These are phyloP conservation scores for Centropristis striata DNA, from an alignment of 2,113 vertebrate genomes.

Conservation along the genomic window DNA sequence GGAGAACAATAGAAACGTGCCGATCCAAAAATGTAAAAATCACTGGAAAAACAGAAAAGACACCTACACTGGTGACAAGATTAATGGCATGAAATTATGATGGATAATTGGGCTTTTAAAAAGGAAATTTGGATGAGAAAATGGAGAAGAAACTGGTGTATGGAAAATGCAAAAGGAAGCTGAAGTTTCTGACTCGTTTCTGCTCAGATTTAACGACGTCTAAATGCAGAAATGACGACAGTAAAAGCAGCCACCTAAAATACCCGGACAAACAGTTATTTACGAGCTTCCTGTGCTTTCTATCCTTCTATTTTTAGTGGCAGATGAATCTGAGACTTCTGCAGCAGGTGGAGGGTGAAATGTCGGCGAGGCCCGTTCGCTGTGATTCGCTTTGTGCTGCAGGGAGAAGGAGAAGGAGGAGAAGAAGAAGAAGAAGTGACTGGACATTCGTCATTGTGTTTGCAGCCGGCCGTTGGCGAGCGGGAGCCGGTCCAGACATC, in stretches of 20 bases:
- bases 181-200: background rate
- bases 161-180: background rate
- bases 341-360: slow-evolving; percentile 74
- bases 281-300: slow-evolving; percentile 22
- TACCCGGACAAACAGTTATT: slow-evolving; percentile 25
- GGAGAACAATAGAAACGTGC: slow-evolving; percentile 60
- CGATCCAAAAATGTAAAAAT: slow-evolving; percentile 45
- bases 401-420: background rate
- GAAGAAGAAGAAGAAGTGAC: slow-evolving; percentile 26
- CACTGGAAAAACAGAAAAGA: slow-evolving; percentile 52
- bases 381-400: slow-evolving; percentile 38
- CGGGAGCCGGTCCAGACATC: slow-evolving; percentile 82
- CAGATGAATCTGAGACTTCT: slow-evolving; percentile 52
- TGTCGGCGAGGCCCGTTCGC: slow-evolving; percentile 38
- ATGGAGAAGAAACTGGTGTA: background rate
- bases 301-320: slow-evolving; percentile 49
- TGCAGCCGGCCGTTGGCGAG: slow-evolving; percentile 80
- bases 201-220: background rate
- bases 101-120: slow-evolving; percentile 21
- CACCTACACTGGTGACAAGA: slow-evolving; percentile 61
- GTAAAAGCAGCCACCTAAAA: slow-evolving; percentile 13
- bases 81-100: slow-evolving; percentile 2
- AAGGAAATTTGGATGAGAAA: background rate
- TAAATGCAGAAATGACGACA: slow-evolving; percentile 8
- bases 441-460: slow-evolving; percentile 74